Evolutionary conservation across 2,888 invertebrate genomes (phyloP), one percentile per base, ranked within the genome.

Genomic region (Gymnoscelis rufifasciata): DNA sequence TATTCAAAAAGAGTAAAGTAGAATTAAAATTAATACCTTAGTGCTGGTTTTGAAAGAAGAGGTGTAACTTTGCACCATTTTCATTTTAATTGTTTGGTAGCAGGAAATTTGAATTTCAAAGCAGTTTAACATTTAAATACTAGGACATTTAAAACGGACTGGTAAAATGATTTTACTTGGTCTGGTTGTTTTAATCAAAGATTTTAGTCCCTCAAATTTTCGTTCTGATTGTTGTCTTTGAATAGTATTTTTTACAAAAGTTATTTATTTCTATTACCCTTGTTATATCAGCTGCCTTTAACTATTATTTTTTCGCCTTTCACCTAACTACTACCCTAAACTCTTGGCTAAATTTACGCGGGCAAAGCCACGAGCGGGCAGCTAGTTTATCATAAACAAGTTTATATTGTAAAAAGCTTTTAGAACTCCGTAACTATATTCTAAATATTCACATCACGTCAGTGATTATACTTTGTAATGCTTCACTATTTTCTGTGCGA

Each of bases 371-470:
- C n/a, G n/a, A n/a, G n/a, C n/a, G n/a, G n/a, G n/a, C n/a, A n/a
- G n/a, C n/a, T n/a, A n/a, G n/a, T n/a, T n/a, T n/a, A n/a, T n/a
- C n/a, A n/a, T n/a, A n/a, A n/a, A n/a, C n/a, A n/a, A n/a, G n/a
- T n/a, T n/a, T n/a, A n/a, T n/a, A n/a, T n/a, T n/a, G n/a, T n/a
- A n/a, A n/a, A n/a, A n/a, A n/a, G n/a, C n/a, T n/a, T n/a, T n/a
- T n/a, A n/a, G n/a, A n/a, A n/a, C n/a, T n/a, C n/a, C n/a, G n/a
- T n/a, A n/a, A n/a, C n/a, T n/a, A n/a, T n/a, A n/a, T n/a, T 19
- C 19, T 77, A 74, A 76, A 77, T 75, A 77, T 76, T 74, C 75
- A 74, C 73, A 63, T 39, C 51, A 54, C 44, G 51, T 44, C 43
- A 44, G 38, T 52, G 52, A 75, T 75, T 71, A 69, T 72, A 75